Evolutionary conservation across 2,113 vertebrate species (phyloP).

Genomic region (Coptodon rendalli): DNA sequence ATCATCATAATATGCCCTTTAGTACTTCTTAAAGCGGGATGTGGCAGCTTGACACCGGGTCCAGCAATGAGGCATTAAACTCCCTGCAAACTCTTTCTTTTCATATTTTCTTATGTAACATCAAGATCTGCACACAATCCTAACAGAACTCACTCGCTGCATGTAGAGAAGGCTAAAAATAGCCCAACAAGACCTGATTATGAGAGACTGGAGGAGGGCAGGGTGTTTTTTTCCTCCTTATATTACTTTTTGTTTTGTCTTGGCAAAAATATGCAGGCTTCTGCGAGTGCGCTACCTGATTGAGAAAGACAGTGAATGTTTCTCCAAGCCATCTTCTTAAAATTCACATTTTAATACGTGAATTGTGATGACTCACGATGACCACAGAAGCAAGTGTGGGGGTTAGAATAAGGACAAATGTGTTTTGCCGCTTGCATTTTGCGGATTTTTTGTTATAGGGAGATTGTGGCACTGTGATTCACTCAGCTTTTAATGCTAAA

Average conservation of each 20-base stretch:
- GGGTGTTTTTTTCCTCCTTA: not conserved
- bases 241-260: not conserved
- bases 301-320: not conserved
- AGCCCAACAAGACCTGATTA: slow-evolving; percentile 64
- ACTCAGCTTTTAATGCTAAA: not conserved
- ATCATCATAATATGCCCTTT: not conserved
- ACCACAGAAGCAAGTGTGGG: not conserved
- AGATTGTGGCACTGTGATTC: not conserved
- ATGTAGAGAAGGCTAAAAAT: slow-evolving; percentile 68
- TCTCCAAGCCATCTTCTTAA: not conserved
- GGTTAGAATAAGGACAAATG: not conserved
- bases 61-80: not conserved
- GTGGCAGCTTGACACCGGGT: not conserved
- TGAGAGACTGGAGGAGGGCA: slow-evolving; percentile 45
- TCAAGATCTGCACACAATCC: slow-evolving; percentile 56
- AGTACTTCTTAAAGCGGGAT: not conserved
- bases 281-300: slow-evolving; percentile 9
- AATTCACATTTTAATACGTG: not conserved
- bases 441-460: not conserved
- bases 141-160: slow-evolving; percentile 44
- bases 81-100: slow-evolving; percentile 15
- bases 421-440: not conserved
- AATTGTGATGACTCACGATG: not conserved
- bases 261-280: slow-evolving; percentile 22
- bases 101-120: slow-evolving; percentile 63